phyloP scores from a whole-genome alignment of 2,113 vertebrate species.

The Tragelaphus imberbis region DNA sequence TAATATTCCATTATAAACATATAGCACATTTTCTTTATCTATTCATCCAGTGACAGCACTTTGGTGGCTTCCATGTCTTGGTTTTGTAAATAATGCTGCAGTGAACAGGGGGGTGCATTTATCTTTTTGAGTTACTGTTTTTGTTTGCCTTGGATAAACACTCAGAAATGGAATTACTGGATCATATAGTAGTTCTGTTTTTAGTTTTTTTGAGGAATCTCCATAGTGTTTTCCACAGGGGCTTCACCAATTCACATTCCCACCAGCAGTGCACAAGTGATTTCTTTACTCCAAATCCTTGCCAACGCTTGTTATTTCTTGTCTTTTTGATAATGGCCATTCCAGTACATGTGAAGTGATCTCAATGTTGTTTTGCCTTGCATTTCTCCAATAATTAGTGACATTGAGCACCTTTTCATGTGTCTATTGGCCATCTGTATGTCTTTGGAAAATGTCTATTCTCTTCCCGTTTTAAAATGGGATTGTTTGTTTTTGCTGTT shows the following conservation, averaged over 20 bases:
- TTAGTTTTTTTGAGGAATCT: neutral
- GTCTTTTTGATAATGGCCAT: neutral
- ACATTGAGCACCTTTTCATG: neutral
- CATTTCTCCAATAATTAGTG: neutral
- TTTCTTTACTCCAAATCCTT: neutral
- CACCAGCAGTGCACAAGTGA: neutral
- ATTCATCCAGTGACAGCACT: neutral
- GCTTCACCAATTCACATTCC: neutral
- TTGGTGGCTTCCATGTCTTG: neutral
- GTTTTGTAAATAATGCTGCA: neutral
- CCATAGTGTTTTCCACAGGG: neutral
- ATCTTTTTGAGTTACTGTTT: neutral
- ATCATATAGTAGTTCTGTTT: neutral
- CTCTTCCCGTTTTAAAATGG: neutral
- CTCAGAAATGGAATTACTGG: neutral
- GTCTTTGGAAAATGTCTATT: neutral
- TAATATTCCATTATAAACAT: neutral
- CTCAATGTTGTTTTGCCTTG: neutral
- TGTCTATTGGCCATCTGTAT: neutral
- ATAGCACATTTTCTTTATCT: neutral
- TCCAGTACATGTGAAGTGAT: neutral
- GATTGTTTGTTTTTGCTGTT: neutral
- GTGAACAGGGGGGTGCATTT: neutral
- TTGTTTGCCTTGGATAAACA: neutral
- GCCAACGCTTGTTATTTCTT: neutral